These are phyloP conservation scores for Boleophthalmus pectinirostris DNA, from an alignment of 2,113 vertebrate genomes.

Conservation along the genomic window DNA sequence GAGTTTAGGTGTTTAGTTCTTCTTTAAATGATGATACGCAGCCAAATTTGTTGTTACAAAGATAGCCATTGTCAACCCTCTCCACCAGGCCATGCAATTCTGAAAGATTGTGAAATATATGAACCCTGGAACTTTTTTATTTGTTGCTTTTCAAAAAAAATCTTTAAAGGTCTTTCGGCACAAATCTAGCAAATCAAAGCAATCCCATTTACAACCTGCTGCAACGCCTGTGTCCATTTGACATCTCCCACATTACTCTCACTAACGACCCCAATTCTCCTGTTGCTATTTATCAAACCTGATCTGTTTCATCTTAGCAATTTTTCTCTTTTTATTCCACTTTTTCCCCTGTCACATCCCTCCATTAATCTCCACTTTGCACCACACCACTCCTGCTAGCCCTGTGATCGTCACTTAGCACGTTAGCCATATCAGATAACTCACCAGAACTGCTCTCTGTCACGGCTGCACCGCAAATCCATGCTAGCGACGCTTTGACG, in stretches of 20 bases:
- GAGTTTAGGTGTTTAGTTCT: too few species aligned
- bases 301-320: slow-evolving; percentile 1
- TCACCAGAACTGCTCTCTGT: slow-evolving; percentile 65
- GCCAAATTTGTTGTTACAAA: not conserved
- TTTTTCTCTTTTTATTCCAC: slow-evolving; percentile 24
- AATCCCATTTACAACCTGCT: not conserved
- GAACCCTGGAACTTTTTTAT: not conserved
- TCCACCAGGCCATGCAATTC: not conserved
- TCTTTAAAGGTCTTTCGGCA: not conserved
- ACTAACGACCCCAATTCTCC: not conserved
- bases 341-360: slow-evolving; percentile 10
- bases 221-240: slow-evolving; percentile 4
- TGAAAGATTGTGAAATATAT: not conserved
- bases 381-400: slow-evolving; percentile 29
- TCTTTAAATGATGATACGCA: not conserved
- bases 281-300: slow-evolving; percentile 2
- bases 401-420: slow-evolving; percentile 42
- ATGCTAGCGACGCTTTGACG: slow-evolving; percentile 52
- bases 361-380: slow-evolving; percentile 23
- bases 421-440: slow-evolving; percentile 61
- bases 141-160: not conserved
- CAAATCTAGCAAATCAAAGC: not conserved
- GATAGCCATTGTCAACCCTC: not conserved
- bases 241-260: slow-evolving; percentile 3
- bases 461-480: slow-evolving; percentile 67